Conservation (phyloP, 2,888 invertebrate genomes). For the Leucophenga maculata region DNA sequence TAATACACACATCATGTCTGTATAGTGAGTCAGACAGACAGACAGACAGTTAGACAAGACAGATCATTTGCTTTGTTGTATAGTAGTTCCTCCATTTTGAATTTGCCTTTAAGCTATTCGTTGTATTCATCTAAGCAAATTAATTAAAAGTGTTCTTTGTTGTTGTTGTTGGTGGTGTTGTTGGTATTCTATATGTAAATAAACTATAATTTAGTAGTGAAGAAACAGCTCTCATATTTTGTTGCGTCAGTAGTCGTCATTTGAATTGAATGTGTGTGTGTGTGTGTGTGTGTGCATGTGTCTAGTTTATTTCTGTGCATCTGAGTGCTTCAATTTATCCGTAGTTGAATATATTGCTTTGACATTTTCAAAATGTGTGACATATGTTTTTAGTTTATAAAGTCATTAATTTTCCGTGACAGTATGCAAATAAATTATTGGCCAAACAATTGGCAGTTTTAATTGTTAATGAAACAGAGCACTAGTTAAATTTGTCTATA, state of each 20-base stretch:
- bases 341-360: neutral
- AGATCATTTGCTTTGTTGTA: too few relatives aligned
- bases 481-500: too few relatives aligned
- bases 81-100: neutral
- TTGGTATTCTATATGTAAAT: neutral
- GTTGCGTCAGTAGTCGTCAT: neutral
- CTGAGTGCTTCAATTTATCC: neutral
- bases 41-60: too few relatives aligned
- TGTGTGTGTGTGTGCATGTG: neutral
- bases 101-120: neutral
- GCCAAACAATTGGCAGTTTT: too few relatives aligned
- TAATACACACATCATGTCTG: constrained; percentile 40
- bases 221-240: neutral
- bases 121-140: constrained; percentile 19
- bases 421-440: neutral
- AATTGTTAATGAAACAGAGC: too few relatives aligned
- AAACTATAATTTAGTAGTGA: constrained; percentile 5
- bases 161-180: neutral
- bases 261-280: neutral
- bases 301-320: too few relatives aligned
- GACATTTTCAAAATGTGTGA: neutral
- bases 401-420: neutral
- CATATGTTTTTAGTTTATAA: neutral
- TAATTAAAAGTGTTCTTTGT: constrained; percentile 10
- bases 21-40: constrained; percentile 45